Conservation (phyloP, 2,113 vertebrate genomes). For the Pachycephala philippinensis region DNA sequence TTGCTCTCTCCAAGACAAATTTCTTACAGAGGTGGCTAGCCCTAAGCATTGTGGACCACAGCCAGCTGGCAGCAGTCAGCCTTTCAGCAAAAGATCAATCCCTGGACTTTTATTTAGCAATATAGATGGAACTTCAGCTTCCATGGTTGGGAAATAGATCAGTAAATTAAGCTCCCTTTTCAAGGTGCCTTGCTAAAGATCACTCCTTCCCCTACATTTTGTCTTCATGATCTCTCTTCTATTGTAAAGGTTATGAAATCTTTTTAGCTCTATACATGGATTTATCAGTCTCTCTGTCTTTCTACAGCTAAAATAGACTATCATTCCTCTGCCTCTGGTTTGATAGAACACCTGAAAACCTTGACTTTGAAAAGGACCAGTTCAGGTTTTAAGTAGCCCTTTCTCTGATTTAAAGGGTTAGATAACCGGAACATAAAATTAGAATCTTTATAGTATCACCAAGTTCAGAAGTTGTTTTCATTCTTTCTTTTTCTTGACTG, state of each 20-base stretch:
- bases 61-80: slow-evolving; percentile 3
- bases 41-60: not conserved
- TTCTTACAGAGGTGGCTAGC: not conserved
- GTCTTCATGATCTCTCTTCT: not conserved
- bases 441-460: not conserved
- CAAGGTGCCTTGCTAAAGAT: not conserved
- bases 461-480: not conserved
- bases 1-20: slow-evolving; percentile 34
- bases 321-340: not conserved
- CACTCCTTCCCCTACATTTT: not conserved
- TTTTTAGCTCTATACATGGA: not conserved
- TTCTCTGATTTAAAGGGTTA: not conserved
- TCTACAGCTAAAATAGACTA: not conserved
- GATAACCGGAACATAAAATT: not conserved
- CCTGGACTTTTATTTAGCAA: not conserved
- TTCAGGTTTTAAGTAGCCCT: not conserved
- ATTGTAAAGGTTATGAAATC: not conserved
- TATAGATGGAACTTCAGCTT: not conserved
- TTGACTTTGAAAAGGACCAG: not conserved
- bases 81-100: slow-evolving; percentile 20
- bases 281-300: not conserved
- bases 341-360: not conserved
- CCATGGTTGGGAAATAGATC: not conserved
- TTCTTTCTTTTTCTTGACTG: not conserved
- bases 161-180: not conserved